Evolutionary conservation across 2,797 vertebrate species (phyloP), one percentile per base, ranked within the genome.

Genomic region (Scolopax rusticola): DNA sequence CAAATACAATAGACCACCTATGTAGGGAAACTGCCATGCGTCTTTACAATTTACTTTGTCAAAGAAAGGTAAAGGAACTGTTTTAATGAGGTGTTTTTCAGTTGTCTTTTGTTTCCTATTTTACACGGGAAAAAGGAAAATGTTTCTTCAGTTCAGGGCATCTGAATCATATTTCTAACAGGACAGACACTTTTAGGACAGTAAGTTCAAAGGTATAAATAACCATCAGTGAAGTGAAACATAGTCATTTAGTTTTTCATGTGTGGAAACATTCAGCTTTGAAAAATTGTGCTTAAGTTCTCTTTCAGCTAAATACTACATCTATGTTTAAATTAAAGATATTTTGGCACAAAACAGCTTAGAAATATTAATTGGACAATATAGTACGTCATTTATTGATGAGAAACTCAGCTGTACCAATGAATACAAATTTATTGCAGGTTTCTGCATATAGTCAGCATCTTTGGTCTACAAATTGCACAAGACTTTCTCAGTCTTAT

Each of bases 151-250:
- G 93, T 97, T 98, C 76, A 61, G 89, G 97, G 96, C 80, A 95
- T 98, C 94, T 98, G 98, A 98, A 98, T 98, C 98, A 98, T 98
- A 98, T 97, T 98, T 98, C 98, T 98, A 98, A 80, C 90, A 98
- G 97, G 98, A 98, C 97, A 91, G 90, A 90, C 97, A 98, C 94
- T 97, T 97, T 97, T 79, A 98, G 98, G 97, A 98, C 98, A 98
- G 94, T 96, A 94, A 98, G 97, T 98, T 97, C 97, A 95, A 96
- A 95, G 96, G 91, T 98, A 98, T 98, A 98, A 98, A 98, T 98
- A 98, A 97, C 89, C 88, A 97, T 95, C 91, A 97, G 86, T 97
- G 97, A 97, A 97, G 91, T 97, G 92, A 97, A 96, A 65, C 38
- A 3, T 53, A 90, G 81, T 97, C 20, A 17, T 91, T 92, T 88